Conservation (phyloP, 2,888 invertebrate species). For the Neria commutata region DNA sequence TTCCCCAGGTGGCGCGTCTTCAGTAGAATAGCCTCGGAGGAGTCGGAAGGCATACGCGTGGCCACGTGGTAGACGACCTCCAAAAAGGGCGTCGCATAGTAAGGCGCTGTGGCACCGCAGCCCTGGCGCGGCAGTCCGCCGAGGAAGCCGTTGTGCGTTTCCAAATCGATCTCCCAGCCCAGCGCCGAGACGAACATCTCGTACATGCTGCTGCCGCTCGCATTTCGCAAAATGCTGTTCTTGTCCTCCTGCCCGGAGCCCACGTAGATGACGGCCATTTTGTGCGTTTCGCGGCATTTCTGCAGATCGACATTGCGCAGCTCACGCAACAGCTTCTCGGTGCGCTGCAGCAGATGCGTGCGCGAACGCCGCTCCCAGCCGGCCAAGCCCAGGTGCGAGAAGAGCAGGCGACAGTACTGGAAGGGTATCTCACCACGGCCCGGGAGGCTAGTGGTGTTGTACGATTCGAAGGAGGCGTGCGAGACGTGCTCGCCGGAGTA, state of each 20-base stretch:
- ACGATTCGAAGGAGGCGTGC: constrained; percentile 63
- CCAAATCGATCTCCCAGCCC: constrained; percentile 82
- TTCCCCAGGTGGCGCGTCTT: constrained; percentile 97
- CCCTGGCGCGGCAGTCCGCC: constrained; percentile 92
- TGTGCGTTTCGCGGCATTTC: constrained; percentile 90
- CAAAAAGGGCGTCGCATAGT: constrained; percentile 89
- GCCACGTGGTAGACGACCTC: constrained; percentile 97
- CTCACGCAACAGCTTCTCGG: constrained; percentile 87
- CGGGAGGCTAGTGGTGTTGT: constrained; percentile 60
- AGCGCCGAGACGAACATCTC: constrained; percentile 78
- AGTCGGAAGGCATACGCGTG: constrained; percentile 93
- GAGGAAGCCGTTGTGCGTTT: constrained; percentile 92
- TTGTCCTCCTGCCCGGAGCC: constrained; percentile 98
- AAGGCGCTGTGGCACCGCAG: constrained; percentile 91
- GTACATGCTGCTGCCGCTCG: constrained; percentile 89
- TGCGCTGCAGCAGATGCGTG: constrained; percentile 84
- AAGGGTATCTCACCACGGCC: constrained; percentile 69
- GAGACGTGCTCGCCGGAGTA: constrained; percentile 35
- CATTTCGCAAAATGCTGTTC: constrained; percentile 85
- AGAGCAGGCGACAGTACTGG: constrained; percentile 84
- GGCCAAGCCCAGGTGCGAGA: constrained; percentile 88
- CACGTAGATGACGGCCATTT: constrained; percentile 97
- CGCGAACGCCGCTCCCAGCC: constrained; percentile 87
- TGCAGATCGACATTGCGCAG: constrained; percentile 92
- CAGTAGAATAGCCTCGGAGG: constrained; percentile 83